Evolutionary conservation across 2,113 vertebrate genomes (phyloP), one percentile per base, ranked within the genome.

Genomic region (Rattus norvegicus): DNA sequence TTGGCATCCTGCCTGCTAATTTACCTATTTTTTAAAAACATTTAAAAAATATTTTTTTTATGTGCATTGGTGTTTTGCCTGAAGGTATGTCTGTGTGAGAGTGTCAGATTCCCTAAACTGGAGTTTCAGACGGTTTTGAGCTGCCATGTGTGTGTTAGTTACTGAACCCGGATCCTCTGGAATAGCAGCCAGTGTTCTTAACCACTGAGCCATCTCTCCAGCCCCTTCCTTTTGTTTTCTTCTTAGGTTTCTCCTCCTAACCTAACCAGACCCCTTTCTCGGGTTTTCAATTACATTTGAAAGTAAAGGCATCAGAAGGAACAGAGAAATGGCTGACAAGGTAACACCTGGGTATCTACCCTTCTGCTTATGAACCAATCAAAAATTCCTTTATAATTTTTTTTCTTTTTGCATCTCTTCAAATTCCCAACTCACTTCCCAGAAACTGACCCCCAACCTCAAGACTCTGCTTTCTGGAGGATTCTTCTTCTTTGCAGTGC

Each of bases 241-340:
- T 20, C 24, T 43, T 63, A 30, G 7, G 24, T 63, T 61, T 84
- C 59, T 63, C 54, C 84, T 80, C 61, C 84, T 80, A 59, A 59
- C 22, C 52, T 73, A 83, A 36, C 47, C 26, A 69, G 26, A 69
- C 47, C 30, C 43, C 16, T 93, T 76, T 11, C 67, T 52, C 16
- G 54, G 61, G 73, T 63, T 83, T 96, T 61, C 14, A 67, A 73
- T 69, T 88, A 52, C 33, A 83, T 95, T 70, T 76, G 75, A 24
- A 89, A 95, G 81, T 59, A 92, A 87, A 81, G 88, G n/a, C 11
- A 65, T 22, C 36, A 17, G 84, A 63, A 79, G 28, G 22, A 43
- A 89, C n/a, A 52, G 3, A 89, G 2, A 92, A 28, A 67, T 9
- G 20, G 67, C 39, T 24, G 20, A 76, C 88, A 93, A 33, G 76